phyloP scores from a whole-genome alignment of 2,888 invertebrate species.

The Drepana falcataria region DNA sequence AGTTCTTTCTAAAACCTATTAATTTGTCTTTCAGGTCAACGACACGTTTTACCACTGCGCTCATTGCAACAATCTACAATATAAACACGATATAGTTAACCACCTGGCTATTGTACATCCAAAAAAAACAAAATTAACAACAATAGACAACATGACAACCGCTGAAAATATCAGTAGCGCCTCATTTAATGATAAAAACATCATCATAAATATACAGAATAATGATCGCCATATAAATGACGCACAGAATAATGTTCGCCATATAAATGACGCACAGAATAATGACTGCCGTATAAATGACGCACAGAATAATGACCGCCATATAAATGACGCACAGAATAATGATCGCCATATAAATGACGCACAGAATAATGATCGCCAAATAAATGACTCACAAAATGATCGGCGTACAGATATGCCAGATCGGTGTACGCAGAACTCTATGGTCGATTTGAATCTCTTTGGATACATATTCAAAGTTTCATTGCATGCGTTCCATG shows the following conservation, averaged over 20 bases:
- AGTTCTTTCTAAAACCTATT: too few species aligned
- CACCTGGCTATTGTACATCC: not conserved
- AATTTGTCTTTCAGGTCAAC: not conserved
- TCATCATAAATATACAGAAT: not conserved
- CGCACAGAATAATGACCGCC: too few species aligned
- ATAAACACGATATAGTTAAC: not conserved
- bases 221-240: not conserved
- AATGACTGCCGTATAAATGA: not conserved
- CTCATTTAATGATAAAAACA: too few species aligned
- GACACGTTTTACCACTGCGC: not conserved
- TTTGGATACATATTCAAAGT: not conserved
- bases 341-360: too few species aligned
- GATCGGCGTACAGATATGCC: not conserved
- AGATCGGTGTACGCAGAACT: too few species aligned
- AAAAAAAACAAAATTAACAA: not conserved
- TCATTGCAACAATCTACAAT: not conserved
- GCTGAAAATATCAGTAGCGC: not conserved
- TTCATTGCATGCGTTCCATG: not conserved
- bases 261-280: not conserved
- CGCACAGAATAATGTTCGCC: not conserved
- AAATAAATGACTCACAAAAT: too few species aligned
- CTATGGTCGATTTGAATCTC: not conserved
- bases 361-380: too few species aligned
- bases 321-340: too few species aligned
- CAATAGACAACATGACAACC: too few species aligned